Percentiles rank a stretch among this genome's conserved stretches.
Evolutionary conservation across 1,140 invertebrate genomes (phyloP).

Genomic region (Dreissena polymorpha): DNA sequence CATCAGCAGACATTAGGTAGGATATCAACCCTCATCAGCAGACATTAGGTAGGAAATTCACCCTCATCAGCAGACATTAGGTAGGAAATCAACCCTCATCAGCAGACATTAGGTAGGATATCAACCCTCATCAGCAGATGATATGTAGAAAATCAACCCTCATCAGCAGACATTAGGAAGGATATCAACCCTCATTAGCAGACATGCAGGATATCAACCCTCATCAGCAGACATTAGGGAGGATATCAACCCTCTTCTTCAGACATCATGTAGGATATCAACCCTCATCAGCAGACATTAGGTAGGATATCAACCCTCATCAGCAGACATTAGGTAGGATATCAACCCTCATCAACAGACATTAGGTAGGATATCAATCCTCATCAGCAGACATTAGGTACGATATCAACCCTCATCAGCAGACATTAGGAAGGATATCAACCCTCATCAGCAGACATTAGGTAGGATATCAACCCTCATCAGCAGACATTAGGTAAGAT

Average conservation of each 20-base stretch:
- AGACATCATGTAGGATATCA: slow-evolving; percentile 83
- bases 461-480: slow-evolving; percentile 93
- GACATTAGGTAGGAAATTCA: no score
- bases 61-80: background rate
- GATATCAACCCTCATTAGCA: no score
- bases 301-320: slow-evolving; percentile 93
- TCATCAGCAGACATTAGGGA: no score
- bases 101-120: no score
- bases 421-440: slow-evolving; percentile 91
- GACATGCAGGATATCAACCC: no score
- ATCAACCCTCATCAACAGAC: slow-evolving; percentile 94
- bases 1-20: background rate
- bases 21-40: no score
- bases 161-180: no score
- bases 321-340: slow-evolving; percentile 88
- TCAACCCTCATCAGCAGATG: background rate
- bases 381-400: slow-evolving; percentile 88
- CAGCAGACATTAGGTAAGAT: slow-evolving; percentile 88
- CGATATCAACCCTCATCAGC: slow-evolving; percentile 93
- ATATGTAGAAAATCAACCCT: no score
- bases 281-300: slow-evolving; percentile 90
- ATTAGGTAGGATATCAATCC: slow-evolving; percentile 93
- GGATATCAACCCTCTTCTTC: no score
- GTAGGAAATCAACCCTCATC: no score
- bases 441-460: slow-evolving; percentile 90